These are phyloP conservation scores for Caenorhabditis briggsae DNA, from an alignment of 1,140 invertebrate species.

Conservation along the genomic window DNA sequence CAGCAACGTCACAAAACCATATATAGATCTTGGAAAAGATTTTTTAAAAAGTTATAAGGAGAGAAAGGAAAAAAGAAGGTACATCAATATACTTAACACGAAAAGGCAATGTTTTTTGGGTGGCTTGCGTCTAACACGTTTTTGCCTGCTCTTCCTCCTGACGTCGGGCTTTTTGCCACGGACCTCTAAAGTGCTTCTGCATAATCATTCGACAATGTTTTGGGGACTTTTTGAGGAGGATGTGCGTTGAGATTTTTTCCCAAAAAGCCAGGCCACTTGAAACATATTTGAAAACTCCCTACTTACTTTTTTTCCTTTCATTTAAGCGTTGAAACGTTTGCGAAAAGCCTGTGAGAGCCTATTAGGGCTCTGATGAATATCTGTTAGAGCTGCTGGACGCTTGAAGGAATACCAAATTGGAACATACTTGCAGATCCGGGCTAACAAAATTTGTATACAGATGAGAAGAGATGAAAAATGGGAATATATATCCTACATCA, in stretches of 20 bases:
- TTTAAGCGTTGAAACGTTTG: not conserved
- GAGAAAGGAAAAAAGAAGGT: conserved; percentile 31
- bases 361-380: not conserved
- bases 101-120: conserved; percentile 47
- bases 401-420: conserved; percentile 6
- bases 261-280: not conserved
- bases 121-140: conserved; percentile 10
- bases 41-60: too few species aligned
- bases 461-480: too few species aligned
- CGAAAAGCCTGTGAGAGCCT: not conserved
- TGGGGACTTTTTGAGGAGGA: conserved; percentile 47
- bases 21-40: not conserved
- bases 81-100: conserved; percentile 50
- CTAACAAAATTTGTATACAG: not conserved
- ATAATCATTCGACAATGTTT: conserved; percentile 52
- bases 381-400: not conserved
- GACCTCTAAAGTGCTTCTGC: conserved; percentile 50
- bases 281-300: conserved; percentile 16
- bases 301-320: conserved; percentile 35
- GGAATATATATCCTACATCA: not conserved
- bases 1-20: not conserved
- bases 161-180: not conserved
- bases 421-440: conserved; percentile 19
- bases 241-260: not conserved
- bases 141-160: not conserved